Evolutionary conservation across 1,140 invertebrate species (phyloP).

Genomic region (Zophobas atratus): DNA sequence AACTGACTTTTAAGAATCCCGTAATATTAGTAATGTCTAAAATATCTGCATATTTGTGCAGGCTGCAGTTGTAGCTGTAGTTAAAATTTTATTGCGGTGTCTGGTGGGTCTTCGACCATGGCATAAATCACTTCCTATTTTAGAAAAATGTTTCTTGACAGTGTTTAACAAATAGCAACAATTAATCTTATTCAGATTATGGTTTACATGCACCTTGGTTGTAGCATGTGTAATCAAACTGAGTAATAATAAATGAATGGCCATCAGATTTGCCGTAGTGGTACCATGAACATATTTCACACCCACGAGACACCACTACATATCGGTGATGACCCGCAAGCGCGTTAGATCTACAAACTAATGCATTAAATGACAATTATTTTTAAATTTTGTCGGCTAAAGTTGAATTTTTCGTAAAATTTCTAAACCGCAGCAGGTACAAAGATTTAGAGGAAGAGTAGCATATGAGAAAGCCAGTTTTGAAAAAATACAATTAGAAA

Average conservation of each 20-base stretch:
- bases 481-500: too few species aligned
- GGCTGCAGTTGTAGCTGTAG: neutral
- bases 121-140: constrained; percentile 42
- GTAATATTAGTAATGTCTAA: too few species aligned
- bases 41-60: too few species aligned
- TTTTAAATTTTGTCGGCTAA: too few species aligned
- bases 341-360: too few species aligned
- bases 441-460: too few species aligned
- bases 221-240: constrained; percentile 34
- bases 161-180: constrained; percentile 46
- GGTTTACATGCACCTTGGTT: constrained; percentile 38
- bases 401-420: too few species aligned
- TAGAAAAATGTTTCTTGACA: constrained; percentile 31
- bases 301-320: constrained; percentile 54
- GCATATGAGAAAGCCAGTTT: too few species aligned
- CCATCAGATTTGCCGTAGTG: constrained; percentile 40
- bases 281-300: constrained; percentile 57
- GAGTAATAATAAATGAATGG: constrained; percentile 47
- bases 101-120: constrained; percentile 31
- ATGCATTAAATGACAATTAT: too few species aligned
- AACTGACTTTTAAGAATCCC: too few species aligned
- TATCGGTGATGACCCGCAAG: too few species aligned
- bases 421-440: too few species aligned
- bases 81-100: constrained; percentile 33
- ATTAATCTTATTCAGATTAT: constrained; percentile 49